phyloP scores from a whole-genome alignment of 2,797 vertebrate genomes.

The Pseudochromis fuscus region DNA sequence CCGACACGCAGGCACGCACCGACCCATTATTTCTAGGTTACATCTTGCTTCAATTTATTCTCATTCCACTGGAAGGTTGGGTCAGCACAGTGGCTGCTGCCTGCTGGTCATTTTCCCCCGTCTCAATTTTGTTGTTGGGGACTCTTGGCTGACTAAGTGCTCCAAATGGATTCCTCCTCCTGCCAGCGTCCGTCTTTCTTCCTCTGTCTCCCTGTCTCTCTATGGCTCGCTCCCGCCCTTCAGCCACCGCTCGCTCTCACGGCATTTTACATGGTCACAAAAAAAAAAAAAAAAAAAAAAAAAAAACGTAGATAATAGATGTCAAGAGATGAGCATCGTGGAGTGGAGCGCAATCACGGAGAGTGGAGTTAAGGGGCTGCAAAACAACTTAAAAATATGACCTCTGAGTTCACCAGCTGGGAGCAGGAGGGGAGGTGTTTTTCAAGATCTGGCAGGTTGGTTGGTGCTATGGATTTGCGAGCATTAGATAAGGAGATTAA shows the following conservation, averaged over 20 bases:
- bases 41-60: slow-evolving; percentile 57
- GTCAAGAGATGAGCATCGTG: slow-evolving; percentile 21
- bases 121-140: slow-evolving; percentile 63
- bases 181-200: slow-evolving; percentile 61
- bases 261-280: slow-evolving; percentile 59
- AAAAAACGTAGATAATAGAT: slow-evolving; percentile 59
- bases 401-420: slow-evolving; percentile 10
- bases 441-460: slow-evolving; percentile 17
- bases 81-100: slow-evolving; percentile 37
- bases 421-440: not conserved
- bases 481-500: slow-evolving; percentile 41
- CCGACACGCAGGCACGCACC: slow-evolving; percentile 21
- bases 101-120: slow-evolving; percentile 67
- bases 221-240: slow-evolving; percentile 9
- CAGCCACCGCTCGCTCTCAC: slow-evolving; percentile 20
- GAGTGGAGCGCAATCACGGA: slow-evolving; percentile 7
- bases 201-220: slow-evolving; percentile 9
- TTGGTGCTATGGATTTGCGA: slow-evolving; percentile 8
- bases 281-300: slow-evolving; percentile 63
- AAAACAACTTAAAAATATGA: slow-evolving; percentile 33
- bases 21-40: slow-evolving; percentile 58
- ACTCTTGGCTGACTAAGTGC: slow-evolving; percentile 77
- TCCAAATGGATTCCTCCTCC: slow-evolving; percentile 76
- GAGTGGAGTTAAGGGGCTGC: slow-evolving; percentile 36
- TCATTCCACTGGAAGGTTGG: slow-evolving; percentile 45